These are phyloP conservation scores for Isotomurus palustris DNA, from an alignment of 2,888 invertebrate genomes.

Conservation along the genomic window DNA sequence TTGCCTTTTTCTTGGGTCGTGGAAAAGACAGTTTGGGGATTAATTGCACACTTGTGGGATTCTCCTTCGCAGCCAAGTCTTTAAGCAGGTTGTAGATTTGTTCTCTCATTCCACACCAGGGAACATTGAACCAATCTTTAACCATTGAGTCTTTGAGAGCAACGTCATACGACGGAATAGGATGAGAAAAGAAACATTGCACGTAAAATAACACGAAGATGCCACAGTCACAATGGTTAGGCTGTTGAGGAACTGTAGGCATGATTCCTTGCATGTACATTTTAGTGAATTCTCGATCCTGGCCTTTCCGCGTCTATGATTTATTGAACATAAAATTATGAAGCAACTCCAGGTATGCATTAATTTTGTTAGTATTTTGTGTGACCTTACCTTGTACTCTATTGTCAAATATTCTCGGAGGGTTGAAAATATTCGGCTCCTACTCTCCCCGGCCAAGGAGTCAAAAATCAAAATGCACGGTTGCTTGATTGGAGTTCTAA, in stretches of 20 bases:
- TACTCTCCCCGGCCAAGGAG: conserved; percentile 74
- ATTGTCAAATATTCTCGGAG: conserved; percentile 85
- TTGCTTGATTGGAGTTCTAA: conserved; percentile 22
- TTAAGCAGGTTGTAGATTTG: conserved; percentile 76
- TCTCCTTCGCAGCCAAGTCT: conserved; percentile 66
- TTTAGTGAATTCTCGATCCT: conserved; percentile 68
- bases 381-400: conserved; percentile 73
- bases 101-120: conserved; percentile 68
- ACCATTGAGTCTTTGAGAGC: neutral
- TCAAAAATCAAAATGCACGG: conserved; percentile 94
- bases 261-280: conserved; percentile 79
- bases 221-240: conserved; percentile 95
- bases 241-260: conserved; percentile 94
- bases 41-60: conserved; percentile 47
- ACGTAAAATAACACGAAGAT: conserved; percentile 92
- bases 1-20: neutral
- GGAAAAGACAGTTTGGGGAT: conserved; percentile 33
- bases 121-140: conserved; percentile 48
- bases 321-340: neutral
- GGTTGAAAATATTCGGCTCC: conserved; percentile 80
- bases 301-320: conserved; percentile 57
- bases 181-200: conserved; percentile 78
- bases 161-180: conserved; percentile 15
- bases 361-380: too few species aligned
- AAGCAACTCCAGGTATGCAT: neutral